These are phyloP conservation scores for Hymenopus coronatus DNA, from an alignment of 2,888 invertebrate species.

Conservation along the genomic window DNA sequence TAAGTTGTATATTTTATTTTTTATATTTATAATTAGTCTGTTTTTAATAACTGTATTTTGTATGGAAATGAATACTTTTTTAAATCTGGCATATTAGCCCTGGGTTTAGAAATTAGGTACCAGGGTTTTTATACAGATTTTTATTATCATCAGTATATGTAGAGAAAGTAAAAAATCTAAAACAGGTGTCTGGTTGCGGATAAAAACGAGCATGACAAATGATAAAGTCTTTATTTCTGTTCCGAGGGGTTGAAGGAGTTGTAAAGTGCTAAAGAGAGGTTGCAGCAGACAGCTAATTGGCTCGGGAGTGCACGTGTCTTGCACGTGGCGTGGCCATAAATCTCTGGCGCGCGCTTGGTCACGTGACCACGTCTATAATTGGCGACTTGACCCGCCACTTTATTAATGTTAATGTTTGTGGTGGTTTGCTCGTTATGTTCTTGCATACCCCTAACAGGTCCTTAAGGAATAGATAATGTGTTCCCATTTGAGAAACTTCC, in stretches of 20 bases:
- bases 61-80: no score
- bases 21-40: no score
- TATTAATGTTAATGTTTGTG: not conserved
- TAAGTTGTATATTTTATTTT: no score
- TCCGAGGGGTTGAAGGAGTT: not conserved
- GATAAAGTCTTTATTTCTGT: not conserved
- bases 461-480: no score
- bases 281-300: not conserved
- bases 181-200: not conserved
- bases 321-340: not conserved
- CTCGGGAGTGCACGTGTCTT: not conserved
- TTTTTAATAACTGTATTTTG: no score
- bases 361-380: not conserved
- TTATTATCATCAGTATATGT: no score
- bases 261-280: not conserved
- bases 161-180: not conserved
- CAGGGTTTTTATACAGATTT: no score
- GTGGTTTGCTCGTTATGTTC: no score
- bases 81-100: no score
- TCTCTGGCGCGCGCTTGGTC: not conserved
- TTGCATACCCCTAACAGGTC: no score
- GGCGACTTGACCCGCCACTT: not conserved
- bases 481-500: no score
- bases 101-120: no score
- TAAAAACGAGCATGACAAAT: not conserved